A percentile compares a stretch with the other conserved stretches of the same genome.
Evolutionary conservation across 2,888 invertebrate species (phyloP).

Genomic region (Euzophera pinguis): DNA sequence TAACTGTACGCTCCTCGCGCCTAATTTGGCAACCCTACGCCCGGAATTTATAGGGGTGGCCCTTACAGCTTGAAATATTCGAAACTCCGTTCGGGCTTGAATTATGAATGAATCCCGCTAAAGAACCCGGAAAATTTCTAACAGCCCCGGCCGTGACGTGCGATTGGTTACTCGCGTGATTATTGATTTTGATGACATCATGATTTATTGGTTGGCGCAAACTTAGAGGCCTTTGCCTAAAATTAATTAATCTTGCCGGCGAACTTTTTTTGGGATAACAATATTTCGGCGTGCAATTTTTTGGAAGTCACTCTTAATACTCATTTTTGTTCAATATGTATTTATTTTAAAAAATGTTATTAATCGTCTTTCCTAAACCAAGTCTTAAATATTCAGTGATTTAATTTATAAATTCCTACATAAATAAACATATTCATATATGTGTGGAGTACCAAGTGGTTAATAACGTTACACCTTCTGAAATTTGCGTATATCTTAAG

Average conservation of each 20-base stretch:
- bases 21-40: conserved; percentile 79
- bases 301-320: no score
- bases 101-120: conserved; percentile 79
- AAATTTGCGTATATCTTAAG: background rate
- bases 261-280: background rate
- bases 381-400: no score
- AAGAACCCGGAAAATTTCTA: conserved; percentile 78
- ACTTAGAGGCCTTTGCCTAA: background rate
- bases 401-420: no score
- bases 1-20: conserved; percentile 54
- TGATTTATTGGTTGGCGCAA: conserved; percentile 4
- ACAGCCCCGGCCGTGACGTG: conserved; percentile 51
- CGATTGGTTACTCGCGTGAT: conserved; percentile 27
- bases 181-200: conserved; percentile 22
- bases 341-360: no score
- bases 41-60: conserved; percentile 76
- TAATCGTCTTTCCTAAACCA: no score
- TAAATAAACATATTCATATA: background rate
- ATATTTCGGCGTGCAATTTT: background rate
- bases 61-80: conserved; percentile 75
- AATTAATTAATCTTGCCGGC: background rate
- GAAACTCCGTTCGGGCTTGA: conserved; percentile 77
- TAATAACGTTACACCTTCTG: background rate
- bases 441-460: background rate
- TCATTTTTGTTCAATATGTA: no score